Evolutionary conservation across 2,113 vertebrate genomes (phyloP).

Genomic region (Zeus faber): DNA sequence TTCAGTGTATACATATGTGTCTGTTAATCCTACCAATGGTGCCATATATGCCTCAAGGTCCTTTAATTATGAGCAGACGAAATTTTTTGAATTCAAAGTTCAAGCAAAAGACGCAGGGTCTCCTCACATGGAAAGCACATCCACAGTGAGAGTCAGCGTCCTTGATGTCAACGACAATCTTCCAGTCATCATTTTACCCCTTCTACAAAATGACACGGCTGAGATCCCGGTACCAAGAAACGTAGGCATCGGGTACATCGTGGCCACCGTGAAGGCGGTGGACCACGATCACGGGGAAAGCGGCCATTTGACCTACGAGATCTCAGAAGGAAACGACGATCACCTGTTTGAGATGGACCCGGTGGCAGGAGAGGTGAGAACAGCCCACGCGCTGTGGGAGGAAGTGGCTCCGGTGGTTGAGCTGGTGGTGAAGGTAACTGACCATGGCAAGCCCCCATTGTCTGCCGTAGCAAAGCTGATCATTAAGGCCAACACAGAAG

Average conservation of each 20-base stretch:
- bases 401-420: conserved; percentile 91
- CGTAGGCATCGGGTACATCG: conserved; percentile 91
- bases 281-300: conserved; percentile 98
- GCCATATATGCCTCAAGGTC: conserved; percentile 97
- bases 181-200: conserved; percentile 89
- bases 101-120: conserved; percentile 95
- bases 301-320: conserved; percentile 94
- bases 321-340: conserved; percentile 94
- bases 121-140: conserved; percentile 93
- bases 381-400: conserved; percentile 91
- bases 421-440: conserved; percentile 94
- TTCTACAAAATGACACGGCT: conserved; percentile 93
- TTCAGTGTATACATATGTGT: conserved; percentile 88
- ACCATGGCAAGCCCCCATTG: conserved; percentile 95
- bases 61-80: conserved; percentile 97
- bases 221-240: conserved; percentile 95
- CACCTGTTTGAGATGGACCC: conserved; percentile 96
- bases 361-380: conserved; percentile 91
- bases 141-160: conserved; percentile 88
- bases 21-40: conserved; percentile 95
- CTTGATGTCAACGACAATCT: conserved; percentile 97
- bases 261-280: conserved; percentile 90
- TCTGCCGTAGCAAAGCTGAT: conserved; percentile 95
- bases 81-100: conserved; percentile 96
- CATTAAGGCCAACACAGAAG: conserved; percentile 87